A percentile compares a stretch with the other conserved stretches of the same genome.
These are phyloP conservation scores for Drosophila albomicans DNA, from an alignment of 1,140 invertebrate genomes.

Conservation along the genomic window DNA sequence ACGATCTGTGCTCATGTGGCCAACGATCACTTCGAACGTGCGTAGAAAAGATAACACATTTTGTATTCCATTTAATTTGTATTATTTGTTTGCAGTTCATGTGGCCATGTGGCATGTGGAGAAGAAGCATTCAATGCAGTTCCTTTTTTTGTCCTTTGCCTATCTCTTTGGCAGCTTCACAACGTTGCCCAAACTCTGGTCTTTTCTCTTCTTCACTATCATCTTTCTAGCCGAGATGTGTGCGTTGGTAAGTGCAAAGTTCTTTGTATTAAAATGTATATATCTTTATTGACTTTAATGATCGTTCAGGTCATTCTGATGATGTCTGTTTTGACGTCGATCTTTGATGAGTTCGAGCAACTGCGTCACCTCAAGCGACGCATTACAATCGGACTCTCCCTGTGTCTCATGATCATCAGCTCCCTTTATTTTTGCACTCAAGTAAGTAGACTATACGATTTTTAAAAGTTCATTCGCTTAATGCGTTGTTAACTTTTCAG, in stretches of 20 bases:
- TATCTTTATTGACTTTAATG: neutral
- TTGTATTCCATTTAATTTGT: neutral
- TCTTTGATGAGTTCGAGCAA: slow-evolving; percentile 79
- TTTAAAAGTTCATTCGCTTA: neutral
- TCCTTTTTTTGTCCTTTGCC: slow-evolving; percentile 69
- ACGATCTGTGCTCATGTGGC: slow-evolving; percentile 71
- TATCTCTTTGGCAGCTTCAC: slow-evolving; percentile 74
- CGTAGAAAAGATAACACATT: neutral
- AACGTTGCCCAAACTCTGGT: slow-evolving; percentile 75
- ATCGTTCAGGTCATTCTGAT: slow-evolving; percentile 67
- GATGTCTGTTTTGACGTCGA: slow-evolving; percentile 67
- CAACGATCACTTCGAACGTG: slow-evolving; percentile 79
- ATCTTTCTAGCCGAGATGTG: slow-evolving; percentile 75
- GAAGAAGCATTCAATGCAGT: slow-evolving; percentile 75
- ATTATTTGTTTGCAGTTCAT: slow-evolving; percentile 55
- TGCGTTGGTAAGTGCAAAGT: slow-evolving; percentile 59
- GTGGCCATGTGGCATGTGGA: slow-evolving; percentile 73
- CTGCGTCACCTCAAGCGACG: slow-evolving; percentile 57
- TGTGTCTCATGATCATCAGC: slow-evolving; percentile 41
- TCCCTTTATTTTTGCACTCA: slow-evolving; percentile 80
- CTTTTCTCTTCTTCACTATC: slow-evolving; percentile 73
- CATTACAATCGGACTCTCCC: slow-evolving; percentile 51
- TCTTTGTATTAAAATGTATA: neutral
- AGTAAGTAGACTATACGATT: slow-evolving; percentile 35
- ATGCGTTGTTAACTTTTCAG: slow-evolving; percentile 23